Evolutionary conservation across 2,888 invertebrate species (phyloP).

Genomic region (Pyrrhosoma nymphula): DNA sequence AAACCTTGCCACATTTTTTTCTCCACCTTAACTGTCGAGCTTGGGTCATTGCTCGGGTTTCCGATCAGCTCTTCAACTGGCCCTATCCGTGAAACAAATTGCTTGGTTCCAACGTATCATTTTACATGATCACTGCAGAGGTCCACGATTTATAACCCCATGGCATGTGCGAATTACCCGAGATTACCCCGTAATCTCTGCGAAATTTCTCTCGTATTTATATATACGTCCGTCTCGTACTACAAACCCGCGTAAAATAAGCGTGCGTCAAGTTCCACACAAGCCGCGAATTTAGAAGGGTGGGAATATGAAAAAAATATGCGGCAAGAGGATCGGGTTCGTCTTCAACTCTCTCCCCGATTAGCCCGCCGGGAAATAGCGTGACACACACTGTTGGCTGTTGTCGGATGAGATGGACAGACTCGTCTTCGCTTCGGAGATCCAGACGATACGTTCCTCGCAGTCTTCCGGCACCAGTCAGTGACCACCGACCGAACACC

Average conservation of each 20-base stretch:
- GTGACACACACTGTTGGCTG: neutral
- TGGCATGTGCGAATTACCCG: neutral
- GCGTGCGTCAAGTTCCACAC: neutral
- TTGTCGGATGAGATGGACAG: neutral
- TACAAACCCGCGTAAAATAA: neutral
- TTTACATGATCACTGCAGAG: neutral
- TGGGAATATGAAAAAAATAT: neutral
- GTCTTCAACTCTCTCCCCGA: neutral
- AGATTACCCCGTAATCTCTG: neutral
- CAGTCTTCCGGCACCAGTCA: neutral
- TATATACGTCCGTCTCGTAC: neutral
- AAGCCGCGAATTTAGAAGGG: neutral
- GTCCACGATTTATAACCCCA: neutral
- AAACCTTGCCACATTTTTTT: neutral
- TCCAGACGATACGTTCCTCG: neutral
- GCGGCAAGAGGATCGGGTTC: neutral
- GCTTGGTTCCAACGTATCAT: slow-evolving; percentile 22
- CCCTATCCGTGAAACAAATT: neutral
- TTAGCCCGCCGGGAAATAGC: neutral
- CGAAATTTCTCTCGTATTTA: neutral
- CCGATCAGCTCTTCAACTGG: neutral
- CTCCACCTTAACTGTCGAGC: neutral
- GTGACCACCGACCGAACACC: neutral
- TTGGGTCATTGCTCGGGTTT: neutral
- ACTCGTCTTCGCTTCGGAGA: neutral